Percentiles rank a stretch among this genome's conserved stretches.
Conservation (phyloP, 2,113 vertebrate species). For the Lepus americanus region DNA sequence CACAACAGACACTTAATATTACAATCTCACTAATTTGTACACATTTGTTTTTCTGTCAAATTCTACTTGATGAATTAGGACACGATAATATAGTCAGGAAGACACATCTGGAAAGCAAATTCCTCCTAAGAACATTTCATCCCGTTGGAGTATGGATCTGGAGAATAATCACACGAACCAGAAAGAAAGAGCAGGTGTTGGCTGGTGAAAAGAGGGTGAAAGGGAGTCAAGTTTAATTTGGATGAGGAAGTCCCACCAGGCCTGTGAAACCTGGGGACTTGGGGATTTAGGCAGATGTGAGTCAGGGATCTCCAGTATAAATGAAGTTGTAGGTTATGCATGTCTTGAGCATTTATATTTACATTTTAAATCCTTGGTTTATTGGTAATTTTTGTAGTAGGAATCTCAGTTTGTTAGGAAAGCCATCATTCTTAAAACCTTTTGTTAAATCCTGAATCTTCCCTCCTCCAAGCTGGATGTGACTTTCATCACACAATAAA, state of each 20-base stretch:
- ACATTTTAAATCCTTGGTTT: not conserved
- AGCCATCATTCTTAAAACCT: not conserved
- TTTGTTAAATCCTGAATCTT: conserved; percentile 8
- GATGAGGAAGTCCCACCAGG: not conserved
- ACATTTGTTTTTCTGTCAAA: conserved; percentile 68
- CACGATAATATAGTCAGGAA: conserved; percentile 50
- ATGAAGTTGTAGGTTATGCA: not conserved
- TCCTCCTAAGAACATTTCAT: conserved; percentile 74
- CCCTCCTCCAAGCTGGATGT: not conserved
- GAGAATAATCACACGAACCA: conserved; percentile 60
- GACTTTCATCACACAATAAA: conserved; percentile 8
- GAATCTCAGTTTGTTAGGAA: conserved; percentile 2
- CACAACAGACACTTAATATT: conserved; percentile 49
- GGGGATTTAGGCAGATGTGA: not conserved
- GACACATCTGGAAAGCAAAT: conserved; percentile 78
- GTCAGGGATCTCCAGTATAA: not conserved
- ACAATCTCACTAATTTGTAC: conserved; percentile 62
- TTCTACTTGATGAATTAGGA: conserved; percentile 66
- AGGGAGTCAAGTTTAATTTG: conserved; percentile 64
- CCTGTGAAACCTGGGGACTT: not conserved
- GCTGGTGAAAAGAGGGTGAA: conserved; percentile 8
- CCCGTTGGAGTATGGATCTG: conserved; percentile 55
- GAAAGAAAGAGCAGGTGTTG: conserved; percentile 76
- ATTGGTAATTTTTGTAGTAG: not conserved
- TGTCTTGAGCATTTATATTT: conserved; percentile 22